Percentiles rank a stretch among this genome's conserved stretches.
These are phyloP conservation scores for Anisognathus igniventris DNA, from an alignment of 2,797 vertebrate genomes.

Conservation along the genomic window DNA sequence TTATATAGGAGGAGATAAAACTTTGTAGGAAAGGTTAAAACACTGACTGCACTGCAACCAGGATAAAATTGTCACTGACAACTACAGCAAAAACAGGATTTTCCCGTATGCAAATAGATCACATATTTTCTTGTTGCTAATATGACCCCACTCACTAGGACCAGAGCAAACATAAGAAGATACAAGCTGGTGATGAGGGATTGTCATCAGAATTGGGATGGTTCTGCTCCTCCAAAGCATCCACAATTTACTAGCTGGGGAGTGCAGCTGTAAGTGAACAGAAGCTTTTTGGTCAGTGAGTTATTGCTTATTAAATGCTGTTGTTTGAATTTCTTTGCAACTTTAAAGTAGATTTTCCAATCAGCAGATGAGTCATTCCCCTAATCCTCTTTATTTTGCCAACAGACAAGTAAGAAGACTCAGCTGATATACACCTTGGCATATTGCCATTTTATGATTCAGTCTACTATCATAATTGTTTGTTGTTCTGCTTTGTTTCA, in stretches of 20 bases:
- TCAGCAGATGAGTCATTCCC: slow-evolving; percentile 26
- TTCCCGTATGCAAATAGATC: neutral
- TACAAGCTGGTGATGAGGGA: neutral
- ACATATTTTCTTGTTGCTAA: neutral
- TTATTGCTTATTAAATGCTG: slow-evolving; percentile 7
- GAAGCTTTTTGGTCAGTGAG: neutral
- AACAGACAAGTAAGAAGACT: neutral
- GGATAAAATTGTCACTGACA: neutral
- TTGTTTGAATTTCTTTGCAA: neutral
- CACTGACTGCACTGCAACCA: neutral
- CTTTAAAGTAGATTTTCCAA: slow-evolving; percentile 29
- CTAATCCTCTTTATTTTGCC: slow-evolving; percentile 48
- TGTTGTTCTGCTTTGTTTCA: slow-evolving; percentile 33
- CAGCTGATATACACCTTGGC: neutral
- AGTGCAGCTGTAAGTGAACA: neutral
- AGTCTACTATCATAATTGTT: slow-evolving; percentile 8
- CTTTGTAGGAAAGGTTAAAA: neutral
- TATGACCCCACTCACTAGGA: neutral
- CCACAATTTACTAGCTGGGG: neutral
- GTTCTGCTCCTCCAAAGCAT: neutral
- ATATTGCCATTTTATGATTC: neutral
- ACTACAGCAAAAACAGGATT: neutral
- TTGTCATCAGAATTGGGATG: neutral
- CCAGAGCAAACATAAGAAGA: neutral
- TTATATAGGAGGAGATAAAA: neutral